A percentile compares a stretch with the other conserved stretches of the same genome.
Conservation (phyloP, 2,888 invertebrate species). For the Harmothoe impar region DNA sequence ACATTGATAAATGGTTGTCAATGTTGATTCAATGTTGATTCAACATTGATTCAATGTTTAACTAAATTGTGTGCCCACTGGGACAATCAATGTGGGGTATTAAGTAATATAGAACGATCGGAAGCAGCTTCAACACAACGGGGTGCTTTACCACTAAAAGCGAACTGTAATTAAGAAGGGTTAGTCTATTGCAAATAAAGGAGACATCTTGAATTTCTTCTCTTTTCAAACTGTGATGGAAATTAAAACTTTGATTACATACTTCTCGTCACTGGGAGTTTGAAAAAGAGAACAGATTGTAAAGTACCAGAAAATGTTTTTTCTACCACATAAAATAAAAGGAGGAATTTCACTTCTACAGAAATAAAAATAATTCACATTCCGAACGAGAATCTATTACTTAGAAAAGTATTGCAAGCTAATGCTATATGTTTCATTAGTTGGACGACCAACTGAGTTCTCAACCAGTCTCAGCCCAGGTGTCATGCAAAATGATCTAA, state of each 20-base stretch:
- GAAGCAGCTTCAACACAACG: not conserved
- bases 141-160: not conserved
- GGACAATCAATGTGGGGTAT: not conserved
- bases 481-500: not conserved
- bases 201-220: not conserved
- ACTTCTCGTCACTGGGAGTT: conserved; percentile 59
- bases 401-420: not conserved
- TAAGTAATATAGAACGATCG: not conserved
- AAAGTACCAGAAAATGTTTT: not conserved
- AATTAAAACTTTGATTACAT: conserved; percentile 40
- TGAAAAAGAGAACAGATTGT: conserved; percentile 49
- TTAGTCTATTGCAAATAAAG: conserved; percentile 3
- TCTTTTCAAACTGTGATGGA: not conserved
- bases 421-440: not conserved
- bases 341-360: not conserved
- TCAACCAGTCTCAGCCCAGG: not conserved
- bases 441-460: not conserved
- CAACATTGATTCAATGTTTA: too few species aligned
- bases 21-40: too few species aligned
- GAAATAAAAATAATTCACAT: conserved; percentile 10
- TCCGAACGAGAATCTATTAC: not conserved
- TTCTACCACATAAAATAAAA: not conserved
- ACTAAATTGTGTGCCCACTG: too few species aligned
- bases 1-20: too few species aligned
- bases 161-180: not conserved